These are phyloP conservation scores for Buceros bicornis DNA, from an alignment of 2,797 vertebrate genomes.

Conservation along the genomic window DNA sequence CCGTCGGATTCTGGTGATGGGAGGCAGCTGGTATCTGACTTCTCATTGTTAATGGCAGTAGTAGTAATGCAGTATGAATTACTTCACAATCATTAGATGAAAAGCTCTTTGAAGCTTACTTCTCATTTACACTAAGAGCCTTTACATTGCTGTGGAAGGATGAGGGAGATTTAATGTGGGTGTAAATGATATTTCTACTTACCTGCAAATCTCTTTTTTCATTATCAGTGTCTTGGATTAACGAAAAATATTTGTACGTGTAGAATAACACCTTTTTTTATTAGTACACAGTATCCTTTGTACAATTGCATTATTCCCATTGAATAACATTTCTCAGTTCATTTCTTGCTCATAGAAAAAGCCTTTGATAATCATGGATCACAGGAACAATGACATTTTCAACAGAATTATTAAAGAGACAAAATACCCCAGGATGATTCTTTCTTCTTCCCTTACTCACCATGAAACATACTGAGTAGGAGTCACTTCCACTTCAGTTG, in stretches of 20 bases:
- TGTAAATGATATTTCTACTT: conserved; percentile 13
- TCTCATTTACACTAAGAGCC: neutral
- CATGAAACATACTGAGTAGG: neutral
- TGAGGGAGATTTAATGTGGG: neutral
- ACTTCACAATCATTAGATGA: neutral
- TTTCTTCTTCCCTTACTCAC: neutral
- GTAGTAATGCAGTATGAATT: neutral
- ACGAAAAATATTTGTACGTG: conserved; percentile 16
- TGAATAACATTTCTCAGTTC: neutral
- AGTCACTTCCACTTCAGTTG: neutral
- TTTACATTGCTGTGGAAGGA: neutral
- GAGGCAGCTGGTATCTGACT: neutral
- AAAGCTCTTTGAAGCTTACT: neutral
- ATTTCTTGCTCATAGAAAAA: neutral
- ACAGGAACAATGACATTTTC: neutral
- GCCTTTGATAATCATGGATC: neutral
- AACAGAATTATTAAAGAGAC: neutral
- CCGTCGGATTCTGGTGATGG: too few relatives aligned
- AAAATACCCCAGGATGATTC: neutral
- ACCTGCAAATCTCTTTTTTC: conserved; percentile 15
- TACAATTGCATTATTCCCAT: neutral
- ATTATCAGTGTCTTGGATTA: neutral
- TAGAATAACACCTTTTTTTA: neutral
- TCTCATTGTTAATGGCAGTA: neutral
- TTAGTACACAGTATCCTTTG: neutral